Evolutionary conservation across 2,113 vertebrate species (phyloP), one percentile per base, ranked within the genome.

Genomic region (Pelvicachromis taeniatus): DNA sequence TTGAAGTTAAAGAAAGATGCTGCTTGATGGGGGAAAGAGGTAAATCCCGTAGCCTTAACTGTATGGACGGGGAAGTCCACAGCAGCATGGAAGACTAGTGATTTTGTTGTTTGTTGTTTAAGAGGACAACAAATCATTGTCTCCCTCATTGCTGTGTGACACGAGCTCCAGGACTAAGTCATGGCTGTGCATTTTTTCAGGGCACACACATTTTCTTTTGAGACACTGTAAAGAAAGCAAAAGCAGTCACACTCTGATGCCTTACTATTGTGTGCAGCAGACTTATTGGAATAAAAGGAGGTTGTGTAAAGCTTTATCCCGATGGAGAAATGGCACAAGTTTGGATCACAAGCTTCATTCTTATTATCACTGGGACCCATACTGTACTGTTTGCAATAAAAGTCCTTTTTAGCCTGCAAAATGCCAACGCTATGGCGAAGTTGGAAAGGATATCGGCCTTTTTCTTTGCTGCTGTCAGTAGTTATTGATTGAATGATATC

Each of bases 81-180:
- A 33, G 95, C 94, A 50, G 93, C 75, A 19, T 96, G 96, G 96
- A 96, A 96, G 96, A 96, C 96, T 96, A 96, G 95, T 96, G 96
- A 96, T 96, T 96, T 96, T 96, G 96, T 96, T 96, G 96, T 96
- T 96, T 94, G 80, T 91, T 90, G 53, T 61, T 78, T 42, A 59
- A 87, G 77, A 80, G 79, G 65, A 96, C 96, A 96, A 95, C 96
- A 96, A 95, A 87, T 96, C 96, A 91, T 90, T 88, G 96, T 96
- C 96, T 94, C 38, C 95, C 95, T 87, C 86, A 83, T 55, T 85
- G 96, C 95, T 91, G 40, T 92, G 93, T 85, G 95, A 93, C 90
- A 81, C 83, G 68, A 80, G 53, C 86, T 53, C 7, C 16, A 13
- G 70, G 70, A 40, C 5, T 55, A 16, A 52, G 0, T 38, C 13